Evolutionary conservation across 2,888 invertebrate genomes (phyloP).

Genomic region (Dynastes grantii): DNA sequence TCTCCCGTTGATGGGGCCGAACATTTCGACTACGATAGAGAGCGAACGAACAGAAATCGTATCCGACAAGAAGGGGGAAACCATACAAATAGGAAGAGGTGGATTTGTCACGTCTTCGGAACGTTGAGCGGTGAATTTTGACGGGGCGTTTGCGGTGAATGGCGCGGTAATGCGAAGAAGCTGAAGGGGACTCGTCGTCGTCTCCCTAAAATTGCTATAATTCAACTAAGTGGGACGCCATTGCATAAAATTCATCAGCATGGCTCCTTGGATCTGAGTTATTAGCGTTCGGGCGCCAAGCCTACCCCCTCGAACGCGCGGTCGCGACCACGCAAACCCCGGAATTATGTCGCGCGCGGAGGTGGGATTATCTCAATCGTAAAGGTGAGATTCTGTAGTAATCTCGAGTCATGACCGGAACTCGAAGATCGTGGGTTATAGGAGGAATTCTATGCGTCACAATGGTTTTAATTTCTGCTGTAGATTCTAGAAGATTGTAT

Average conservation of each 20-base stretch:
- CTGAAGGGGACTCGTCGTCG: conserved; percentile 13
- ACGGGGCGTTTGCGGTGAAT: conserved; percentile 28
- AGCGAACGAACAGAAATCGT: conserved; percentile 51
- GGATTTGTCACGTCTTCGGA: neutral
- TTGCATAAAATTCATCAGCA: conserved; percentile 63
- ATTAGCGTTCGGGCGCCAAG: conserved; percentile 1
- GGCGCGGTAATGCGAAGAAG: conserved; percentile 4
- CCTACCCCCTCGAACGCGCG: neutral
- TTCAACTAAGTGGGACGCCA: conserved; percentile 64
- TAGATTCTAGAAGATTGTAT: no score
- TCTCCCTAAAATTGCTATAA: conserved; percentile 61
- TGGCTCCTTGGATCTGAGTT: conserved; percentile 57
- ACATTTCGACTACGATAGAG: neutral
- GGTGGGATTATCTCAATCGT: neutral
- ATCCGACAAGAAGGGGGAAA: conserved; percentile 47
- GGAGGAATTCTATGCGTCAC: no score
- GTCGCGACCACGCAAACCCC: neutral
- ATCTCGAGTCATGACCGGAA: neutral
- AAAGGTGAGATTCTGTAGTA: neutral
- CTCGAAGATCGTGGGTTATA: neutral
- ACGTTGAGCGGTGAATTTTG: neutral
- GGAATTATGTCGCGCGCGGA: neutral
- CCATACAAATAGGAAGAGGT: neutral
- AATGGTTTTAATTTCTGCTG: no score
- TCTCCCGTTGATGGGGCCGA: conserved; percentile 57